phyloP scores from a whole-genome alignment of 2,797 vertebrate genomes.

The Eospalax fontanierii region DNA sequence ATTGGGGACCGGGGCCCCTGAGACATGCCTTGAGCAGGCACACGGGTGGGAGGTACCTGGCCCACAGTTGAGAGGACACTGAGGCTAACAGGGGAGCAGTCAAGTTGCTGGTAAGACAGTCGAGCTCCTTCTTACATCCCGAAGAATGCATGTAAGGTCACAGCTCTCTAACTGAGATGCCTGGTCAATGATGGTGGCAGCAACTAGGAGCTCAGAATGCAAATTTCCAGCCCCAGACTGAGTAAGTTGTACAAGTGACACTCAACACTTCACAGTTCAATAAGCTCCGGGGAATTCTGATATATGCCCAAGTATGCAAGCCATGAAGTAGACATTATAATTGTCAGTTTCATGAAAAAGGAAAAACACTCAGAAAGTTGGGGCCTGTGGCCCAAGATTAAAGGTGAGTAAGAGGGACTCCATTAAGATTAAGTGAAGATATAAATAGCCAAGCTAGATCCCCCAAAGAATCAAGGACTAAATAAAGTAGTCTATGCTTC shows the following conservation, averaged over 20 bases:
- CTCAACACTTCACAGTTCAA: background rate
- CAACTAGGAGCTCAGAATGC: background rate
- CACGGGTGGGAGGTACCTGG: background rate
- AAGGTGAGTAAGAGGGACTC: background rate
- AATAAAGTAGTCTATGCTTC: slow-evolving; percentile 11
- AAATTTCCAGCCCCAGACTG: background rate
- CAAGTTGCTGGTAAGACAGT: too few relatives aligned
- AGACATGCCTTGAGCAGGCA: background rate
- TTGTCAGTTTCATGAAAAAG: background rate
- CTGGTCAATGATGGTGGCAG: background rate
- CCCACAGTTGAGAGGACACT: background rate
- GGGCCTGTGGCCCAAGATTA: background rate
- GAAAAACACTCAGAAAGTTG: slow-evolving; percentile 1
- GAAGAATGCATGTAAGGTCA: too few relatives aligned
- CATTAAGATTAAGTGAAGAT: background rate
- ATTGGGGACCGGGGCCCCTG: background rate
- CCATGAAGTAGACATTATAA: background rate
- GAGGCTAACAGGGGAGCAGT: background rate
- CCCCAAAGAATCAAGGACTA: background rate
- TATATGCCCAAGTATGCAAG: background rate
- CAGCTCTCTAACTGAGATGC: too few relatives aligned
- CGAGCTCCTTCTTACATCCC: background rate
- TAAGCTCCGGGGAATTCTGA: background rate
- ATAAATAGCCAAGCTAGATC: background rate
- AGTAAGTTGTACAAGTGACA: background rate